A percentile compares a stretch with the other conserved stretches of the same genome.
phyloP scores from a whole-genome alignment of 2,797 vertebrate genomes.

The Trematomus bernacchii region DNA sequence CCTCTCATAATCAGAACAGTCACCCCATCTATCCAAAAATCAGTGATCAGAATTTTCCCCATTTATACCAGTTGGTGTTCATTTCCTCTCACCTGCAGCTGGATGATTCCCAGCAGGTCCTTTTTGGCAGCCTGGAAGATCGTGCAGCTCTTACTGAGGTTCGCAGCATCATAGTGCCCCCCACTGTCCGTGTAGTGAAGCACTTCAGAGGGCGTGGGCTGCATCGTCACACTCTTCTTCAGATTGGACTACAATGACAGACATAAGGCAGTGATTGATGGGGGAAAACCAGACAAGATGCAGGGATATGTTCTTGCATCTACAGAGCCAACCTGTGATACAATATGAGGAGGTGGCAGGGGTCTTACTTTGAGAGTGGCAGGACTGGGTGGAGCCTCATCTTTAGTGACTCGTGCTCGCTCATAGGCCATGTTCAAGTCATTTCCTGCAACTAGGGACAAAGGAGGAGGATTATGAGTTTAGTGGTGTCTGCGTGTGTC shows the following conservation, averaged over 20 bases:
- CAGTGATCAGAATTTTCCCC: neutral
- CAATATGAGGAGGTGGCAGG: neutral
- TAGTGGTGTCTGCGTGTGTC: neutral
- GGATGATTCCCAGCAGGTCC: slow-evolving; percentile 92
- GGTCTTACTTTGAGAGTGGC: slow-evolving; percentile 84
- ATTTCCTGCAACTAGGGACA: slow-evolving; percentile 70
- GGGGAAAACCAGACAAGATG: neutral
- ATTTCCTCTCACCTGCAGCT: slow-evolving; percentile 87
- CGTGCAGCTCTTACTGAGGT: slow-evolving; percentile 84
- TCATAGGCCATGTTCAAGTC: slow-evolving; percentile 90
- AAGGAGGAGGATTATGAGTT: slow-evolving; percentile 8
- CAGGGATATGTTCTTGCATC: slow-evolving; percentile 13
- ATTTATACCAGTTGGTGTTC: neutral
- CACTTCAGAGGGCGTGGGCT: slow-evolving; percentile 88
- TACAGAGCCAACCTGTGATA: neutral
- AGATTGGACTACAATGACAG: slow-evolving; percentile 73
- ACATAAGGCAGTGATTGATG: slow-evolving; percentile 1
- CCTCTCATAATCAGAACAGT: neutral
- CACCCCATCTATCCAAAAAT: neutral
- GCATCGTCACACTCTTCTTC: slow-evolving; percentile 91
- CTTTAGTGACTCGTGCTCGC: slow-evolving; percentile 84
- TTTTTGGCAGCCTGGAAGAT: slow-evolving; percentile 93
- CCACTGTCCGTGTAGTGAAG: slow-evolving; percentile 86
- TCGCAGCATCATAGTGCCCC: slow-evolving; percentile 71
- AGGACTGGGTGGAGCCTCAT: slow-evolving; percentile 83